These are phyloP conservation scores for Meteorus sp. DNA, from an alignment of 1,140 invertebrate species.

Conservation along the genomic window DNA sequence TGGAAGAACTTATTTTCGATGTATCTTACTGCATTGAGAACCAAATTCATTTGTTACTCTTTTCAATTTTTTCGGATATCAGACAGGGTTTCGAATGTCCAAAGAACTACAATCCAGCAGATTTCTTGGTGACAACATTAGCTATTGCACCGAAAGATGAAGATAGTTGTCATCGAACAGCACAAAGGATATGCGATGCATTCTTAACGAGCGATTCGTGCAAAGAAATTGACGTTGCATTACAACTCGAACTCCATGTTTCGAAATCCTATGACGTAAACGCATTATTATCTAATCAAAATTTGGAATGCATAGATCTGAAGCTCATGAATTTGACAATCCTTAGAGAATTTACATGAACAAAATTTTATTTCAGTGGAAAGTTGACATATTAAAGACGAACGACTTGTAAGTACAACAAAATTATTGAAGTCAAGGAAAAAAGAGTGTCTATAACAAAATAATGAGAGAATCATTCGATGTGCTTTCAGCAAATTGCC, in stretches of 20 bases:
- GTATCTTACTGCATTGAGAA: no score
- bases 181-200: slow-evolving; percentile 74
- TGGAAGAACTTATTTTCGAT: no score
- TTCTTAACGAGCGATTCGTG: slow-evolving; percentile 76
- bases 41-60: slow-evolving; percentile 15
- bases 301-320: neutral
- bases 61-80: slow-evolving; percentile 34
- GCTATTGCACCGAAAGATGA: slow-evolving; percentile 79
- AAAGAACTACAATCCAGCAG: slow-evolving; percentile 86
- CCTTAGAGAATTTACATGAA: neutral
- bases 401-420: slow-evolving; percentile 28
- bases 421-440: slow-evolving; percentile 2
- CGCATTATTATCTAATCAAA: slow-evolving; percentile 18
- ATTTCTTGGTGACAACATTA: slow-evolving; percentile 86
- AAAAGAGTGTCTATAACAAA: neutral
- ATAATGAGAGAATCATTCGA: neutral
- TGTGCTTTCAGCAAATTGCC: slow-evolving; percentile 58
- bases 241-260: slow-evolving; percentile 70
- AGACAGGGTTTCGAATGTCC: slow-evolving; percentile 80
- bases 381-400: slow-evolving; percentile 8
- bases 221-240: slow-evolving; percentile 71
- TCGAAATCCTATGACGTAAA: slow-evolving; percentile 54
- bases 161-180: slow-evolving; percentile 64
- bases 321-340: slow-evolving; percentile 23
- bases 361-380: slow-evolving; percentile 24